Evolutionary conservation across 2,888 invertebrate genomes (phyloP).

Genomic region (Thereva unica): DNA sequence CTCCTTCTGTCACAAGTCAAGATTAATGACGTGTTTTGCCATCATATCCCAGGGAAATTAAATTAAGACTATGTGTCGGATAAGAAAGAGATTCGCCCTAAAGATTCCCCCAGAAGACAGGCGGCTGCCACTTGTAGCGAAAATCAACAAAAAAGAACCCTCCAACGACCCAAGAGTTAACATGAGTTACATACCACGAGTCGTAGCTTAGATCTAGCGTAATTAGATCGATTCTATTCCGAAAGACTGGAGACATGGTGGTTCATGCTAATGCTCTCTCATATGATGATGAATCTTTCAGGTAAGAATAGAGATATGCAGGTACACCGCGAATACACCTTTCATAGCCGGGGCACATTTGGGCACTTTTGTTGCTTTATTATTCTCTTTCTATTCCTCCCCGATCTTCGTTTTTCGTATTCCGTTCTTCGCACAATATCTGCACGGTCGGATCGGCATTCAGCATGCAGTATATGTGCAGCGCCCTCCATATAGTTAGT

Average conservation of each 20-base stretch:
- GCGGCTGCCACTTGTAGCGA: too few species aligned
- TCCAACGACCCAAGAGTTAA: too few species aligned
- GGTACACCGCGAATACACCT: neutral
- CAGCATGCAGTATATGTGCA: conserved; percentile 11
- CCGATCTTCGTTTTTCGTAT: conserved; percentile 22
- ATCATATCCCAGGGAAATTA: too few species aligned
- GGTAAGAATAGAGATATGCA: conserved; percentile 8
- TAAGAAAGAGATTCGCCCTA: too few species aligned
- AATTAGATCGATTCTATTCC: conserved; percentile 26
- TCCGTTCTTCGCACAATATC: conserved; percentile 23
- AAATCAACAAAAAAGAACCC: too few species aligned
- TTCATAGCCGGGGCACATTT: conserved; percentile 13
- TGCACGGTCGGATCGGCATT: conserved; percentile 6
- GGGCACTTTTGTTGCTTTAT: conserved; percentile 9
- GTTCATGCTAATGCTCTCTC: conserved; percentile 26
- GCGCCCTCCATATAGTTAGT: neutral
- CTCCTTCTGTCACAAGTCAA: too few species aligned
- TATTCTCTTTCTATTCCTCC: conserved; percentile 19
- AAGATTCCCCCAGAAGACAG: too few species aligned
- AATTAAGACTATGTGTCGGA: too few species aligned
- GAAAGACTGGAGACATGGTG: conserved; percentile 8
- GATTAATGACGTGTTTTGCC: too few species aligned
- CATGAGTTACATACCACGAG: too few species aligned
- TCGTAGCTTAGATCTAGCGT: neutral
- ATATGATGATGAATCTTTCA: neutral